Evolutionary conservation across 2,888 invertebrate species (phyloP).

Genomic region (Drepanosiphum platanoidis): DNA sequence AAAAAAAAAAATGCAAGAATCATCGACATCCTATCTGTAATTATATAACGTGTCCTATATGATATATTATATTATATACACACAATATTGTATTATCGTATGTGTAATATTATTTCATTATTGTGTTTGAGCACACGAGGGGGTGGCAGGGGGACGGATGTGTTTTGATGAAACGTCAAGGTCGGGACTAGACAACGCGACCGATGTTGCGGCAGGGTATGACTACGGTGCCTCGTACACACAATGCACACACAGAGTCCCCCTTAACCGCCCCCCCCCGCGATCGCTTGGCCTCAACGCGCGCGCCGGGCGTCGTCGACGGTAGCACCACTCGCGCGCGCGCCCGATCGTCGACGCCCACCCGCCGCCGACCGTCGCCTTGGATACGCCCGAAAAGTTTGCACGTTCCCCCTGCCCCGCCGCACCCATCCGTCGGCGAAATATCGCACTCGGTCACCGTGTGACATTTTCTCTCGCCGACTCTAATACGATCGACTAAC

Average conservation of each 20-base stretch:
- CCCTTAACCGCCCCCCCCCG: not conserved
- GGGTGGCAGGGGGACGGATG: constrained; percentile 39
- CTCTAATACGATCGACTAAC: not conserved
- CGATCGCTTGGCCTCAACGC: not conserved
- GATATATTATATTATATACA: too few relatives aligned
- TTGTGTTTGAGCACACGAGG: not conserved
- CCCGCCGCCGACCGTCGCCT: constrained; percentile 28
- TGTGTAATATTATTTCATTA: not conserved
- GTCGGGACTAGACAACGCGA: constrained; percentile 54
- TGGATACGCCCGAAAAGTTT: constrained; percentile 41
- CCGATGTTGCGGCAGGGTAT: constrained; percentile 54
- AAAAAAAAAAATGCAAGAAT: too few relatives aligned
- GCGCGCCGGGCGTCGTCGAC: not conserved
- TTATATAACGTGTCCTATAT: too few relatives aligned
- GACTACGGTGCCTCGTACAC: constrained; percentile 18
- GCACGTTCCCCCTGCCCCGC: not conserved
- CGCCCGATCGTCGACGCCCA: constrained; percentile 20
- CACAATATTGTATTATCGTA: too few relatives aligned
- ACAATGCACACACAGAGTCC: constrained; percentile 15
- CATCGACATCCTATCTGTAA: too few relatives aligned
- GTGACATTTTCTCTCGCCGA: too few relatives aligned
- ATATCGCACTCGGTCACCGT: not conserved
- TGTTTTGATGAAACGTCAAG: constrained; percentile 50
- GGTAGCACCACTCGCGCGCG: constrained; percentile 33
- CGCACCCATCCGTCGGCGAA: not conserved